These are phyloP conservation scores for Melinaea menophilus DNA, from an alignment of 2,888 invertebrate genomes.

Conservation along the genomic window DNA sequence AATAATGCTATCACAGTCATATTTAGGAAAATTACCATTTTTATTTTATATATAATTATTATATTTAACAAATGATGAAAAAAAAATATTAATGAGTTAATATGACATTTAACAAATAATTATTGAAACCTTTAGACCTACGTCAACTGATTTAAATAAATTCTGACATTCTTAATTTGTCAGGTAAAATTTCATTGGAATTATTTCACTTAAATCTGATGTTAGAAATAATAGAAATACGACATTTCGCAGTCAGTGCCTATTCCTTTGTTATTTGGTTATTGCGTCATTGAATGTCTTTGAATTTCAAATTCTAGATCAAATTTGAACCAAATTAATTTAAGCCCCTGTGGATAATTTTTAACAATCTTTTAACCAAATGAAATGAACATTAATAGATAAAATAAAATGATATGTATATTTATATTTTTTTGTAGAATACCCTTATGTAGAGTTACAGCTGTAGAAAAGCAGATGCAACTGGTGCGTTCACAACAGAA, in stretches of 20 bases:
- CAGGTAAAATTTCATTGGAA: conserved; percentile 10
- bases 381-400: conserved; percentile 6
- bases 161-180: conserved; percentile 1
- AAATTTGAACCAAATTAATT: not conserved
- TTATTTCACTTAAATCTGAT: conserved; percentile 9
- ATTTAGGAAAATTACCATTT: no score
- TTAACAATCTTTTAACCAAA: not conserved
- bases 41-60: no score
- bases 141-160: not conserved
- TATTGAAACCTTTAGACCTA: not conserved
- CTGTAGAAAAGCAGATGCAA: no score
- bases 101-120: not conserved
- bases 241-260: conserved; percentile 10
- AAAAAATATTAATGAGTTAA: no score
- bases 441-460: no score
- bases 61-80: no score
- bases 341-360: no score
- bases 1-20: no score
- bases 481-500: no score
- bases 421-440: no score
- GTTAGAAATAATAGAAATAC: conserved; percentile 16
- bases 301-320: conserved; percentile 2
- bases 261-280: conserved; percentile 13
- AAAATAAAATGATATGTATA: no score
- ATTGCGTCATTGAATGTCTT: conserved; percentile 6